Evolutionary conservation across 2,888 invertebrate genomes (phyloP), one percentile per base, ranked within the genome.

Genomic region (Agrochola lychnidis): DNA sequence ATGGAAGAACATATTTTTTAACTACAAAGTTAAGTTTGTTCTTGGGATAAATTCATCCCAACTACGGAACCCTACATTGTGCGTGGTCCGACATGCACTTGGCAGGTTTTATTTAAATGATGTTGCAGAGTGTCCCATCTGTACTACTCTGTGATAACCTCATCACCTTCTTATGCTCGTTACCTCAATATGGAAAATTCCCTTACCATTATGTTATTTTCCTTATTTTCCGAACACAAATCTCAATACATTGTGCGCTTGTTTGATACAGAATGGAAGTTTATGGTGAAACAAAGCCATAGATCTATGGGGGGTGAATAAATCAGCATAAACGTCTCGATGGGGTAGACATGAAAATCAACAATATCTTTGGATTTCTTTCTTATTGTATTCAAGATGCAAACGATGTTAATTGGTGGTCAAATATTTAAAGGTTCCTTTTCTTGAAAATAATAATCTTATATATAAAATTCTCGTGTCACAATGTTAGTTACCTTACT

Each of bases 231-330:
- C 0, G 22, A 73, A 48, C 48, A 84, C 70, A 82, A 81, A 81
- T 84, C 85, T 82, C 68, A 84, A 81, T 85, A 25, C 40, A 70
- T 53, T 36, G 64, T 69, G 51, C 51, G 48, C 19, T 69, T 71
- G 53, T 59, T 53, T 63, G 79, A 75, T 73, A 66, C 70, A 22
- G 62, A n/a, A 73, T 75, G 57, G n/a, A 69, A 73, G 56, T 48
- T 67, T 73, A 70, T 10, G 74, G 63, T 19, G 36, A 59, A 36
- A 57, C 51, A 30, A 14, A 42, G 63, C 70, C 56, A 59, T 68
- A 74, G 70, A 70, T 84, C 63, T 59, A 53, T 69, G 83, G 88
- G 89, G 90, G 92, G 90, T 91, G 92, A 90, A 92, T 92, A 92
- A 90, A 91, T 92, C 90, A 72, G 63, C 68, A 86, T 83, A 79